Percentiles rank a stretch among this genome's conserved stretches.
Evolutionary conservation across 2,888 invertebrate genomes (phyloP).

Genomic region (Cerastis rubricosa): DNA sequence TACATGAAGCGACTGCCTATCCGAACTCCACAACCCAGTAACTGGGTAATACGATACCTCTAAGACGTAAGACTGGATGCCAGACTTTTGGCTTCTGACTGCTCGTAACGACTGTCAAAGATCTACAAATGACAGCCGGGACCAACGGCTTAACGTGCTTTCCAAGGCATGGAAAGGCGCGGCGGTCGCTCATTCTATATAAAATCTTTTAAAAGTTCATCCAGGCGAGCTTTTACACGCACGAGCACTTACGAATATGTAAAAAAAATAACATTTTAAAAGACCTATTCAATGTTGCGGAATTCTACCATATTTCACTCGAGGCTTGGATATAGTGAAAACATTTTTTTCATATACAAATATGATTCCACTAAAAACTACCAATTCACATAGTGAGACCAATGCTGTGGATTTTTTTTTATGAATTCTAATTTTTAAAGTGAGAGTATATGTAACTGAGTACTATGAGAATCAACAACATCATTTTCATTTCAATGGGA

Average conservation of each 20-base stretch:
- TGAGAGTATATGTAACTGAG: not conserved
- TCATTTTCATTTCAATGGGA: not conserved
- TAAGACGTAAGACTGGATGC: too few species aligned
- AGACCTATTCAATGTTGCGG: slow-evolving; percentile 35
- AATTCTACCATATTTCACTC: slow-evolving; percentile 32
- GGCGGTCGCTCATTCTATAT: too few species aligned
- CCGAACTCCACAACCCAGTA: too few species aligned
- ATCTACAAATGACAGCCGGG: too few species aligned
- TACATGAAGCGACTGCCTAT: too few species aligned
- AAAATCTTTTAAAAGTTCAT: slow-evolving; percentile 16
- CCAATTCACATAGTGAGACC: slow-evolving; percentile 16
- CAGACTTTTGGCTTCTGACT: too few species aligned
- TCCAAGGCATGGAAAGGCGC: too few species aligned
- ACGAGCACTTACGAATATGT: slow-evolving; percentile 24
- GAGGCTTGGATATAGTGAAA: slow-evolving; percentile 4
- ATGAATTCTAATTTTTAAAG: not conserved
- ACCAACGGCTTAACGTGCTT: too few species aligned
- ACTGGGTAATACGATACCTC: too few species aligned
- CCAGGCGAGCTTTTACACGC: not conserved
- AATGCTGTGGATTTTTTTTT: slow-evolving; percentile 1
- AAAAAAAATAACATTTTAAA: slow-evolving; percentile 32
- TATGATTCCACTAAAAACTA: slow-evolving; percentile 47
- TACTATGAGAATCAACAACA: not conserved
- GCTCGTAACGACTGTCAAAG: too few species aligned
- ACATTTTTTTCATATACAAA: slow-evolving; percentile 39